phyloP scores from a whole-genome alignment of 2,888 invertebrate genomes.

The Amblyjoppa proteus region DNA sequence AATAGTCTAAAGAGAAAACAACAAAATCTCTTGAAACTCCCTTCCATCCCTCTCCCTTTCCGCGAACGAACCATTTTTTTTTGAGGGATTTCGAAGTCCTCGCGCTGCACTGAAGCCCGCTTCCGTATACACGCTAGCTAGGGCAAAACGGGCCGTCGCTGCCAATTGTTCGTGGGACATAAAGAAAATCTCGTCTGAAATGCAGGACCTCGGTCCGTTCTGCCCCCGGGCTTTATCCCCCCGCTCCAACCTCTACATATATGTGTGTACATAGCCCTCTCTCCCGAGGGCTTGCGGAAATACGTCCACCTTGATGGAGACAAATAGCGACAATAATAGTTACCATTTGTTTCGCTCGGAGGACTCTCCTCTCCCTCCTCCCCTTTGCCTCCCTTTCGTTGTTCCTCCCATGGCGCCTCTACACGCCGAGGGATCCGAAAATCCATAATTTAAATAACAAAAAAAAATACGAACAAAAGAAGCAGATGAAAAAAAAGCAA shows the following conservation, averaged over 20 bases:
- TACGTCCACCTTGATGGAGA: conserved; percentile 77
- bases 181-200: too few species aligned
- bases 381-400: conserved; percentile 24
- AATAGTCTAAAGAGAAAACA: background rate
- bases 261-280: conserved; percentile 36
- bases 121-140: too few species aligned
- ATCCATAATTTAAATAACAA: conserved; percentile 11
- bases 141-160: too few species aligned
- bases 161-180: too few species aligned
- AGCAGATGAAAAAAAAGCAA: background rate
- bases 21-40: background rate
- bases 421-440: conserved; percentile 7
- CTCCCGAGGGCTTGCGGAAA: conserved; percentile 69
- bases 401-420: conserved; percentile 24
- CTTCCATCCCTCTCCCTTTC: conserved; percentile 2
- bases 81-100: conserved; percentile 65
- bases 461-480: background rate
- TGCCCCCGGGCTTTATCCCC: conserved; percentile 61
- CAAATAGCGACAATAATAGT: conserved; percentile 76
- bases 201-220: too few species aligned
- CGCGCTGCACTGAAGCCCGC: conserved; percentile 41
- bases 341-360: conserved; percentile 72
- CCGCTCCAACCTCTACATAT: background rate
- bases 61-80: conserved; percentile 49
- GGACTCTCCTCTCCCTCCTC: conserved; percentile 27